Evolutionary conservation across 2,113 vertebrate genomes (phyloP).

Genomic region (Sinocyclocheilus anshuiensis): DNA sequence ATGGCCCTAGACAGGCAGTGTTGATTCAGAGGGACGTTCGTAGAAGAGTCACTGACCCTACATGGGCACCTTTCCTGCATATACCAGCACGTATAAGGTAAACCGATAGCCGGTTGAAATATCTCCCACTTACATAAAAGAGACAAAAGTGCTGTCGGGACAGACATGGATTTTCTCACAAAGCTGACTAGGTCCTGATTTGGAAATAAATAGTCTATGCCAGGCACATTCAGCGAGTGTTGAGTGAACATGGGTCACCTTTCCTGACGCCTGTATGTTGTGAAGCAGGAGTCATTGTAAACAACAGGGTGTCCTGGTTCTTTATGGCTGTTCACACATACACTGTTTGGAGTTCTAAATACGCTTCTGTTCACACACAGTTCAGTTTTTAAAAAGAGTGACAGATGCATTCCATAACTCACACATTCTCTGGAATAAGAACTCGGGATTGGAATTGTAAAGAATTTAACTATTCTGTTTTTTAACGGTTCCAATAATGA

Average conservation of each 20-base stretch:
- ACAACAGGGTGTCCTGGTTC: not conserved
- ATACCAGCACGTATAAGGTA: conserved; percentile 78
- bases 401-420: not conserved
- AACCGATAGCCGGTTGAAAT: conserved; percentile 79
- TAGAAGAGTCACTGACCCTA: conserved; percentile 77
- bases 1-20: conserved; percentile 55
- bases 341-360: conserved; percentile 1
- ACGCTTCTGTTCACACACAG: not conserved
- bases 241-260: conserved; percentile 60
- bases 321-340: conserved; percentile 25
- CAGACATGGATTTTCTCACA: conserved; percentile 80
- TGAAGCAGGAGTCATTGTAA: conserved; percentile 5
- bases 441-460: not conserved
- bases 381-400: not conserved
- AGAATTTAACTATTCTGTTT: not conserved
- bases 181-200: conserved; percentile 76
- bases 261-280: conserved; percentile 5
- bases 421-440: not conserved
- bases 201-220: conserved; percentile 79
- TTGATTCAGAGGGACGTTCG: conserved; percentile 66
- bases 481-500: not conserved
- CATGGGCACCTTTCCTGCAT: conserved; percentile 78
- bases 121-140: conserved; percentile 79
- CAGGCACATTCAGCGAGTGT: conserved; percentile 74
- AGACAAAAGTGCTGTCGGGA: conserved; percentile 74